Conservation (phyloP, 2,797 vertebrate species). For the Craterocephalus amniculus region DNA sequence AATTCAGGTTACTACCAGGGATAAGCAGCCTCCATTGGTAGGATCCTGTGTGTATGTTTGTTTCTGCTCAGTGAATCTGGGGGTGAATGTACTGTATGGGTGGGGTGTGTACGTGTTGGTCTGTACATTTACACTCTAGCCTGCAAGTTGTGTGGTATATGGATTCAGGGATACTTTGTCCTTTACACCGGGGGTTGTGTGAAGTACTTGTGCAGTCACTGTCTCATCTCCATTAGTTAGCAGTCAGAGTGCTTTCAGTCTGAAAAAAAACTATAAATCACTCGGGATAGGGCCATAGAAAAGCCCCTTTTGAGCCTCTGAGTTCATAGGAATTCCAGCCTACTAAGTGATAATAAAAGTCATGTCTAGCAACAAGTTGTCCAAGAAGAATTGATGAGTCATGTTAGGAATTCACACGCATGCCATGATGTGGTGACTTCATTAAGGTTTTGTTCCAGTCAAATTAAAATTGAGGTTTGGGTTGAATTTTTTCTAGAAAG, state of each 20-base stretch:
- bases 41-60: slow-evolving; percentile 74
- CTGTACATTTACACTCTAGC: slow-evolving; percentile 60
- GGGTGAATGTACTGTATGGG: slow-evolving; percentile 1
- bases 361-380: no score
- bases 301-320: background rate
- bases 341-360: no score
- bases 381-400: no score
- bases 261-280: background rate
- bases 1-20: slow-evolving; percentile 86
- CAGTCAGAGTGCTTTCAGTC: background rate
- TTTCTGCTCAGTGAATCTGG: slow-evolving; percentile 21
- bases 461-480: no score
- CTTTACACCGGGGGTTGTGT: background rate
- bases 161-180: slow-evolving; percentile 15
- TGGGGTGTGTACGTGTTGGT: slow-evolving; percentile 21
- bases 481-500: no score
- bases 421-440: no score
- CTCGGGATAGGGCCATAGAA: background rate
- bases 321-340: no score
- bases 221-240: background rate
- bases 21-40: slow-evolving; percentile 86
- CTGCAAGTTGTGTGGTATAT: slow-evolving; percentile 40
- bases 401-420: no score
- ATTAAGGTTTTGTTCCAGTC: no score
- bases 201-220: background rate